Evolutionary conservation across 2,797 vertebrate species (phyloP).

Genomic region (Australoheros facetus): DNA sequence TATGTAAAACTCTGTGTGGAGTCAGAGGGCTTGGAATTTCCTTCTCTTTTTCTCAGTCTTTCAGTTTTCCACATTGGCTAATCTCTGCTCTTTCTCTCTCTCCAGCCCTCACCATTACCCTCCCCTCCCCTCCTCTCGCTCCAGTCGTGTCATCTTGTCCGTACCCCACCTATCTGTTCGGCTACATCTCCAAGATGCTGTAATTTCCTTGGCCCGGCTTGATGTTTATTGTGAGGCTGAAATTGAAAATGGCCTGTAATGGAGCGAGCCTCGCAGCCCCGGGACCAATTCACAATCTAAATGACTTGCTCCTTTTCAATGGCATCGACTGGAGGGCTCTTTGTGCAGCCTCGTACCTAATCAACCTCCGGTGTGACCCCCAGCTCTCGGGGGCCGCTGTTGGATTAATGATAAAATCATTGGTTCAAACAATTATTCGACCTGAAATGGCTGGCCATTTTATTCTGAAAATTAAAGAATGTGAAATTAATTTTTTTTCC

Average conservation of each 20-base stretch:
- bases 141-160: constrained; percentile 95
- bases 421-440: constrained; percentile 99
- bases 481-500: constrained; percentile 89
- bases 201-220: constrained; percentile 98
- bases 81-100: constrained; percentile 60
- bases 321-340: constrained; percentile 97
- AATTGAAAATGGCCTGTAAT: constrained; percentile 99
- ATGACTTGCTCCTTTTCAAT: constrained; percentile 99
- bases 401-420: constrained; percentile 99
- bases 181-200: constrained; percentile 99
- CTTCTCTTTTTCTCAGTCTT: constrained; percentile 65
- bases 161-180: constrained; percentile 95
- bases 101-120: constrained; percentile 65
- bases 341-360: constrained; percentile 99
- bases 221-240: constrained; percentile 99
- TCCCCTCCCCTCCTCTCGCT: constrained; percentile 74
- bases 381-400: constrained; percentile 91
- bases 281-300: constrained; percentile 99
- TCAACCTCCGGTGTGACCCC: constrained; percentile 99
- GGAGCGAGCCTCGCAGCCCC: constrained; percentile 97
- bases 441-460: constrained; percentile 98
- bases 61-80: constrained; percentile 81
- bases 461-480: constrained; percentile 98
- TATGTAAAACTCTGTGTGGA: constrained; percentile 7
- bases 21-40: constrained; percentile 38